Percentiles rank a stretch among this genome's conserved stretches.
Evolutionary conservation across 30 jellyfish, hydroid and myxozoan species (phyloP).

Genomic region (Nemopilema nomurai): DNA sequence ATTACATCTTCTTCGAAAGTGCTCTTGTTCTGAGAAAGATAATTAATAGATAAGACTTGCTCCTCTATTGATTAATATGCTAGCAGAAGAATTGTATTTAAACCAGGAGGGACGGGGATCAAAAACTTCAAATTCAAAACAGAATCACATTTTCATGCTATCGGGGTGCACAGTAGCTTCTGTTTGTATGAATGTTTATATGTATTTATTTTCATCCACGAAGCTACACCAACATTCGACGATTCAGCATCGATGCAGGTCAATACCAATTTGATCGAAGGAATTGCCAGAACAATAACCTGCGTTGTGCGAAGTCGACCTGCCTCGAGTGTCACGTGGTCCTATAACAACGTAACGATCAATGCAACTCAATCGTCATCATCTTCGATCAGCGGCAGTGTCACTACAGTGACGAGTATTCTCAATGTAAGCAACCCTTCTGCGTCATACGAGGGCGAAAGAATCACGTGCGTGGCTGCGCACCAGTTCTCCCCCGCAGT

Average conservation of each 20-base stretch:
- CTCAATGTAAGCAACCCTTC: constrained; percentile 3
- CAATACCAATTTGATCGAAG: background rate
- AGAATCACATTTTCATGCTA: no score
- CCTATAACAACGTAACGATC: background rate
- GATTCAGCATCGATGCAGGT: background rate
- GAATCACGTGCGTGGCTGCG: background rate
- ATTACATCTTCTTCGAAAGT: no score
- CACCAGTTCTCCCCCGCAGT: constrained; percentile 8
- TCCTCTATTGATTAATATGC: no score
- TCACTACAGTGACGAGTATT: constrained; percentile 2
- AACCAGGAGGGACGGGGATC: no score
- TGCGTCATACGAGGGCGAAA: constrained; percentile 8
- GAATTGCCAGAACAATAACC: background rate
- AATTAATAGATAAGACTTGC: no score
- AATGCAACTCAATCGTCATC: constrained; percentile 9
- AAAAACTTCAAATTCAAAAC: no score
- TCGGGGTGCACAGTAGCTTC: no score
- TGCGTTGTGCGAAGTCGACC: constrained; percentile 28
- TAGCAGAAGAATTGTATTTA: no score
- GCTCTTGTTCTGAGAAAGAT: no score
- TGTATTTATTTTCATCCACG: background rate
- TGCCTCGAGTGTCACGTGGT: constrained; percentile 10
- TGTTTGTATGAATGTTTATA: background rate
- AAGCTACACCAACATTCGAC: background rate
- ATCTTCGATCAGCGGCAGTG: background rate